Base-by-base conservation (phyloP, 2,888 invertebrate genomes). In the Patella pellucida region DNA sequence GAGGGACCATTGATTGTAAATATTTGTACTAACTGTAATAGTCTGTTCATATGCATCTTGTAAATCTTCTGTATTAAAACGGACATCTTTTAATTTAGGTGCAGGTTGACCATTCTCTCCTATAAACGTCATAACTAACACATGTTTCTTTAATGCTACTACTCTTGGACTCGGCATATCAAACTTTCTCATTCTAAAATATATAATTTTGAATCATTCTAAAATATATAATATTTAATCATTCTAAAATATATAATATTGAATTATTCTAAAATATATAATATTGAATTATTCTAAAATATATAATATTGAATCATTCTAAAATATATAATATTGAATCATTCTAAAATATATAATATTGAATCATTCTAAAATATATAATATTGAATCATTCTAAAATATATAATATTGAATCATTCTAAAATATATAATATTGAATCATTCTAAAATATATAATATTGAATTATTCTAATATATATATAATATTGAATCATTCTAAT, bases 91-190 rank as follows among this genome's bases (percentile, higher is more conserved):
- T 50, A 94, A 88, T 83, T 93, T 92, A 1, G 93, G 93, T 2
- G 94, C 93, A 19, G 93, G 91, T 69, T 85, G 83, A 51, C 90
- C 90, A 70, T 92, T 90, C 16, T 88, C 85, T 0, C 94, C 94
- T 78, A 94, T 92, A 83, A 94, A 93, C 1, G 91, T 90, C 93
- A 94, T 93, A 9, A 94, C 91, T 51, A 94, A 87, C 12, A 94
- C 90, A 86, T 94, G 93, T 79, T 93, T 92, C 84, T 92, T 92
- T 72, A 93, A 87, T 1, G 91, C 82, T 31, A 93, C 90, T 16
- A 93, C 93, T 23, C 89, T 86, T 2, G 94, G 94, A 83, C 93
- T 93, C 2, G 90, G 91, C 15, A 93, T 85, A 14, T 91, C 90
- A 71, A 90, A 90, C 71, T 91, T 90, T 56, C 86, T 85, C 89